Evolutionary conservation across 1,140 invertebrate species (phyloP).

Genomic region (Scaptomyza graminum): DNA sequence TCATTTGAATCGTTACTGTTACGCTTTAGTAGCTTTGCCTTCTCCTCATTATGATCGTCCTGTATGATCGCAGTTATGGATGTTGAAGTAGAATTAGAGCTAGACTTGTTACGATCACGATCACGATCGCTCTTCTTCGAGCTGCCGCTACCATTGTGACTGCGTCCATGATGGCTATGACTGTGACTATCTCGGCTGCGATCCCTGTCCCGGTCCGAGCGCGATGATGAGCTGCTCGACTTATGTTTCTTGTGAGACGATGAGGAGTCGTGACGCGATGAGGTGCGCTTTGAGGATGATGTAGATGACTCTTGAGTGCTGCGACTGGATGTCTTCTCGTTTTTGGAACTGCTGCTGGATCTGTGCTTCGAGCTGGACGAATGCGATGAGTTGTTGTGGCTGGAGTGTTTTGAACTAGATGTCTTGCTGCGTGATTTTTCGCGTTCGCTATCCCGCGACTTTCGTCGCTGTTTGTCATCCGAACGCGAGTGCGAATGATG

Average conservation of each 20-base stretch:
- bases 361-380: constrained; percentile 69
- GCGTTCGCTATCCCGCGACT: constrained; percentile 48
- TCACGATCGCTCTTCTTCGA: constrained; percentile 55
- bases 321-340: constrained; percentile 64
- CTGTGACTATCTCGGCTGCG: constrained; percentile 30
- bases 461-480: constrained; percentile 53
- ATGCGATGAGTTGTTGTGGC: constrained; percentile 45
- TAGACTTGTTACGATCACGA: constrained; percentile 57
- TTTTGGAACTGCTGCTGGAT: constrained; percentile 54
- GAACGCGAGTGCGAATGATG: constrained; percentile 44
- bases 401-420: constrained; percentile 68
- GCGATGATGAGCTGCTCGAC: constrained; percentile 63
- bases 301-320: constrained; percentile 51
- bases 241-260: constrained; percentile 62
- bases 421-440: constrained; percentile 64
- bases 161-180: constrained; percentile 40
- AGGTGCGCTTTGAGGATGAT: constrained; percentile 49
- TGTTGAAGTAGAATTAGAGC: constrained; percentile 33
- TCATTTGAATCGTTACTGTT: constrained; percentile 77
- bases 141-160: constrained; percentile 54
- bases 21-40: constrained; percentile 58
- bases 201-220: constrained; percentile 46
- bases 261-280: constrained; percentile 59
- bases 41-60: constrained; percentile 69
- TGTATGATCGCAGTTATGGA: constrained; percentile 30